Evolutionary conservation across 2,888 invertebrate genomes (phyloP), one percentile per base, ranked within the genome.

Genomic region (Branchipolynoe longqiensis): DNA sequence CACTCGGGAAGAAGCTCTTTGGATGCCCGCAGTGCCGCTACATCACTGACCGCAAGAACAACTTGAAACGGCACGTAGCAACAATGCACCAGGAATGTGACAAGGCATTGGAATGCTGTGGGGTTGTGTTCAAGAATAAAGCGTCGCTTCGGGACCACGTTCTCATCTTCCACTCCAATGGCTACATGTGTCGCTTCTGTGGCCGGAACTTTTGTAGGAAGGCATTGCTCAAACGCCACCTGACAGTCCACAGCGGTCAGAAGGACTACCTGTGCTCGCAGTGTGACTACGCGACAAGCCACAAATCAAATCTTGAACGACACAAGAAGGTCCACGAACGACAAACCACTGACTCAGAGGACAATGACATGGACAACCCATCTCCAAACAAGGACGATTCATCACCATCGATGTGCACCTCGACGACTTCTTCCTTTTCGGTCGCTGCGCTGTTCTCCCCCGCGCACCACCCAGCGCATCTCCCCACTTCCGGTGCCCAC

Each of bases 231-330:
- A 90, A 93, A 59, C 91, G 94, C 31, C 94, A 94, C 88, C 89
- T 93, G 84, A 91, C 93, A 0, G 94, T 94, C 14, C 94, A 94
- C 90, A 94, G 93, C 82, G 94, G 94, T 0, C 91, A 91, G 87
- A 94, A 94, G 87, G 94, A 94, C 78, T 94, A 92, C 90, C 89
- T 90, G 12, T 94, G 94, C 87, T 84, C 89, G n/a, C 85, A 91
- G 3, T 94, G 94, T 88, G 90, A 90, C 25, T 94, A 94, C 87
- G 93, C 93, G 54, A 94, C 94, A 4, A 94, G 94, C 85, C 94
- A 94, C 89, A 94, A 94, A 88, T 93, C 93, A 86, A 94, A 94
- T 88, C 89, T 94, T 74, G 93, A 94, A 73, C 88, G 94, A 2
- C 94, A 94, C 88, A 92, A 93, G 85, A 91, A 92, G 82, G 91